These are phyloP conservation scores for Hyphantria cunea DNA, from an alignment of 1,140 invertebrate genomes.

Conservation along the genomic window DNA sequence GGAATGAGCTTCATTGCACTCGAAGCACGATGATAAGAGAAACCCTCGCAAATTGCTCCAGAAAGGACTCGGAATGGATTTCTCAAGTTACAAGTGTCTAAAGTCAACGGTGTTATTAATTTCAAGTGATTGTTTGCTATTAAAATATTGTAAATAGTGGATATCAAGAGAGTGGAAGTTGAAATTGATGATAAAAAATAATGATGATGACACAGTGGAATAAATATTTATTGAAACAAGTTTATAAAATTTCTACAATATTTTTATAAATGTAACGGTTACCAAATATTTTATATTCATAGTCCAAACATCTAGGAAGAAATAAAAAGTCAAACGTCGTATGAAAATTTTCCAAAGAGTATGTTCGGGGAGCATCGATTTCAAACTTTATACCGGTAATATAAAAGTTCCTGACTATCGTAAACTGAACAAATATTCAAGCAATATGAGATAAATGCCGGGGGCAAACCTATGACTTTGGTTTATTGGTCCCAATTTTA, in stretches of 20 bases:
- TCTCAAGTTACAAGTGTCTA: no score
- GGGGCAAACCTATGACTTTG: constrained; percentile 1
- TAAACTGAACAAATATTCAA: constrained; percentile 15
- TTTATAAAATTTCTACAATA: neutral
- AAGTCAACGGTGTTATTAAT: no score
- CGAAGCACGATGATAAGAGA: no score
- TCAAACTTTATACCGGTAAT: constrained; percentile 14
- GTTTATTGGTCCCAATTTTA: constrained; percentile 4
- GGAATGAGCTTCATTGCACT: no score
- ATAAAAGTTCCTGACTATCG: constrained; percentile 14
- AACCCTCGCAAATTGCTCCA: no score
- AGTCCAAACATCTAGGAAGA: neutral
- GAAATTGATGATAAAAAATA: no score
- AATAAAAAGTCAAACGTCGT: neutral
- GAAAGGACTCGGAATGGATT: no score
- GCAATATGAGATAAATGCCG: constrained; percentile 16
- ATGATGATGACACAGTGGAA: no score
- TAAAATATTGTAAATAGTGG: no score
- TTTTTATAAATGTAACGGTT: neutral
- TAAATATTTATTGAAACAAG: no score
- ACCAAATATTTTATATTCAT: constrained; percentile 12
- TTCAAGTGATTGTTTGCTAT: no score
- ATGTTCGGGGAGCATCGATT: constrained; percentile 6
- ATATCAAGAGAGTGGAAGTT: no score
- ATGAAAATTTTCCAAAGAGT: constrained; percentile 13